Percentiles rank a stretch among this genome's conserved stretches.
Conservation (phyloP, 2,113 vertebrate genomes). For the Dromas ardeola region DNA sequence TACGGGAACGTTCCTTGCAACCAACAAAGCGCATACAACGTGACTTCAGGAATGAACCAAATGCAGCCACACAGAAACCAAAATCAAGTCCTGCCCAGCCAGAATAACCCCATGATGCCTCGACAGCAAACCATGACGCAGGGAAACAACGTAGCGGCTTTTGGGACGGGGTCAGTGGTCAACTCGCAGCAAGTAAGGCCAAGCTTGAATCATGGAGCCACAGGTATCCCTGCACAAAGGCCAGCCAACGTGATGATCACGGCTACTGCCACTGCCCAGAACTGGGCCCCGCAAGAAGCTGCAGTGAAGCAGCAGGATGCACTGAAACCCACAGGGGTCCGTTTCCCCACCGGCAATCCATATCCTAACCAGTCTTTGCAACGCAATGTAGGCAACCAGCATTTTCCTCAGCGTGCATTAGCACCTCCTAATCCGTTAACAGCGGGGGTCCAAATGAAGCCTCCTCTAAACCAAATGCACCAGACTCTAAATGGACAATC, state of each 20-base stretch:
- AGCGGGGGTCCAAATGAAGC: conserved; percentile 81
- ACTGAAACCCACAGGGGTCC: conserved; percentile 71
- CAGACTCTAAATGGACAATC: conserved; percentile 77
- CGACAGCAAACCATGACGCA: conserved; percentile 71
- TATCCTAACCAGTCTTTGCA: conserved; percentile 78
- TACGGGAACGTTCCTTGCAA: conserved; percentile 80
- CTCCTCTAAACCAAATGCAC: conserved; percentile 77
- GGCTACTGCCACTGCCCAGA: conserved; percentile 61
- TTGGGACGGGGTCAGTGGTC: conserved; percentile 76
- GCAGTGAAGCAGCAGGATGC: conserved; percentile 80
- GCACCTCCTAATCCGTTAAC: conserved; percentile 84
- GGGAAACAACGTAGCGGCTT: conserved; percentile 63
- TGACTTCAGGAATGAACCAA: conserved; percentile 74
- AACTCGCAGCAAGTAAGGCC: conserved; percentile 79
- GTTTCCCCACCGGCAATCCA: conserved; percentile 68
- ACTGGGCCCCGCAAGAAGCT: conserved; percentile 81
- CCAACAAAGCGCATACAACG: conserved; percentile 69
- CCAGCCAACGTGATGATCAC: conserved; percentile 78
- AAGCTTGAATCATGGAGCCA: conserved; percentile 61
- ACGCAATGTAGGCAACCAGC: conserved; percentile 74
- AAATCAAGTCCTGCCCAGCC: conserved; percentile 77
- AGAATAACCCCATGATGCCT: conserved; percentile 79
- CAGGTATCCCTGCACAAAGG: conserved; percentile 71
- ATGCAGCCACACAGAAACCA: conserved; percentile 83
- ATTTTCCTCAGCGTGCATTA: conserved; percentile 81